These are phyloP conservation scores for Villa cingulata DNA, from an alignment of 2,888 invertebrate species.

Conservation along the genomic window DNA sequence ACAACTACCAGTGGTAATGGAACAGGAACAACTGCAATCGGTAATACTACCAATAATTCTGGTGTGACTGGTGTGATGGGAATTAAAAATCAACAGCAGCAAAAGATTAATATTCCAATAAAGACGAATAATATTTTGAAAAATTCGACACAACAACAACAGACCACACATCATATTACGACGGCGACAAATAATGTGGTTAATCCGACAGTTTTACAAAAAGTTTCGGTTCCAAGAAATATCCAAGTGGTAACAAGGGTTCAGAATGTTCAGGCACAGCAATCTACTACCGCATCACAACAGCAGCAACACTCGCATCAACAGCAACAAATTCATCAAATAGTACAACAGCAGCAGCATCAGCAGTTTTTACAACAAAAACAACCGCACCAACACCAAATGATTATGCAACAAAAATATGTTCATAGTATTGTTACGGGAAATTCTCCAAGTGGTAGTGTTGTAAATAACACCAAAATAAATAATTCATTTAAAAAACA, in stretches of 20 bases:
- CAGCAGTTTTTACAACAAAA: conserved; percentile 21
- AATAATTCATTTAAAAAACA: neutral
- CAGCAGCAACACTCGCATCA: conserved; percentile 14
- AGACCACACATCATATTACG: conserved; percentile 7
- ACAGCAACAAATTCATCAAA: conserved; percentile 13
- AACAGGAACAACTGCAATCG: conserved; percentile 17
- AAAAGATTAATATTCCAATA: conserved; percentile 7
- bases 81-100: neutral
- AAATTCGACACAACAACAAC: conserved; percentile 11
- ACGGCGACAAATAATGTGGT: conserved; percentile 6
- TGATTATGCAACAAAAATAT: conserved; percentile 25
- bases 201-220: conserved; percentile 21
- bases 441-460: neutral
- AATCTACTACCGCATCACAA: conserved; percentile 9
- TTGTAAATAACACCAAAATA: neutral
- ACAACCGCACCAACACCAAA: conserved; percentile 18
- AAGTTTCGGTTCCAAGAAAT: conserved; percentile 24
- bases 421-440: conserved; percentile 12
- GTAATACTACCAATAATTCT: neutral
- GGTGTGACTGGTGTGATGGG: neutral
- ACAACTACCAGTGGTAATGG: conserved; percentile 17
- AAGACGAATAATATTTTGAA: conserved; percentile 11
- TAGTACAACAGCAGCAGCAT: conserved; percentile 8
- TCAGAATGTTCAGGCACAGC: conserved; percentile 17
- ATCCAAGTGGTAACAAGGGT: conserved; percentile 29